Conservation (phyloP, 2,797 vertebrate genomes). For the Sebastes kiyomatsui region DNA sequence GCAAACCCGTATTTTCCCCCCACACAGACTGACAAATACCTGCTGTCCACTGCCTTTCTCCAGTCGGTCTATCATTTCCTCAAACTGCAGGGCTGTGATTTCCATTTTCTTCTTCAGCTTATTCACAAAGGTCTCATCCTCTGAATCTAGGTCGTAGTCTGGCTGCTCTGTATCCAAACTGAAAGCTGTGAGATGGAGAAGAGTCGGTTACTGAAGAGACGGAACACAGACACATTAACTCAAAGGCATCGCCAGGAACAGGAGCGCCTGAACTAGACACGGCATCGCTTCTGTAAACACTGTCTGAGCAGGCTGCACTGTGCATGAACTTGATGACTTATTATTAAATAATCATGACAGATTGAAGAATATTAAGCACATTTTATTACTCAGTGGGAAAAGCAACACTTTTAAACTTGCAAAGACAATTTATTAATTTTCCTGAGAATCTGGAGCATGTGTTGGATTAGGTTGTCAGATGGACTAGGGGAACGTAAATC, state of each 20-base stretch:
- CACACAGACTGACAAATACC: constrained; percentile 78
- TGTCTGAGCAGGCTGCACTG: not conserved
- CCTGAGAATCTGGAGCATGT: not conserved
- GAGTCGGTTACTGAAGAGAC: constrained; percentile 17
- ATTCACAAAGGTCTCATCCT: constrained; percentile 98
- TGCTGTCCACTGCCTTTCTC: constrained; percentile 99
- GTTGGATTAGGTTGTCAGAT: not conserved
- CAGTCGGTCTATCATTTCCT: constrained; percentile 98
- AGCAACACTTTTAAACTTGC: not conserved
- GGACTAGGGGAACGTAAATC: not conserved
- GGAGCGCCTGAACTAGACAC: not conserved
- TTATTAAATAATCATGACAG: not conserved
- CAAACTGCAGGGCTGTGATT: constrained; percentile 96
- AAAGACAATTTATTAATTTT: not conserved
- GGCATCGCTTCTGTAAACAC: not conserved
- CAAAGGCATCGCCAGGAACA: not conserved
- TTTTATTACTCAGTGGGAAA: not conserved
- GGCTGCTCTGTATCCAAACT: constrained; percentile 98
- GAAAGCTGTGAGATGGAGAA: constrained; percentile 86
- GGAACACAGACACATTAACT: not conserved
- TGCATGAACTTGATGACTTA: not conserved
- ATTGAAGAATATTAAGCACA: not conserved
- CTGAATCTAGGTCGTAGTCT: constrained; percentile 98
- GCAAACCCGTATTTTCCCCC: not conserved
- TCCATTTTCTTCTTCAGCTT: constrained; percentile 99